These are phyloP conservation scores for Nysson spinosus DNA, from an alignment of 2,888 invertebrate species.

Conservation along the genomic window DNA sequence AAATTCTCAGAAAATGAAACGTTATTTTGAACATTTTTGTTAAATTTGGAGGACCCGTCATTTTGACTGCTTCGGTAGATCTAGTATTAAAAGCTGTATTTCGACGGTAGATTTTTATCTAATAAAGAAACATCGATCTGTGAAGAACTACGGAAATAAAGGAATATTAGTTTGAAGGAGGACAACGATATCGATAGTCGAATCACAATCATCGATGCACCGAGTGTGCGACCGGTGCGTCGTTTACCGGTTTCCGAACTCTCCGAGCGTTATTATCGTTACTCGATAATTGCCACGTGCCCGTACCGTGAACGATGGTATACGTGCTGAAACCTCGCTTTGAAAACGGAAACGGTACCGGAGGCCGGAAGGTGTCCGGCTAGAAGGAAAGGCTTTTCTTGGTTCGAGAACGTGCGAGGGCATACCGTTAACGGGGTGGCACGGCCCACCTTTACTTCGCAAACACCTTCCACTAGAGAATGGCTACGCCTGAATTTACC, in stretches of 20 bases:
- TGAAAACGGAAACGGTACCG: constrained; percentile 74
- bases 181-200: neutral
- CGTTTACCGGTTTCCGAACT: constrained; percentile 50
- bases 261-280: constrained; percentile 48
- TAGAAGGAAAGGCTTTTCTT: constrained; percentile 71
- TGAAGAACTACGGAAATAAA: too few species aligned
- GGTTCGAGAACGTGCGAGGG: neutral
- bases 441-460: constrained; percentile 28
- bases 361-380: constrained; percentile 75
- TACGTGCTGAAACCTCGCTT: constrained; percentile 64
- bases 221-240: constrained; percentile 33
- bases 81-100: too few species aligned
- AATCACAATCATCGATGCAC: constrained; percentile 42
- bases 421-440: neutral
- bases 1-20: too few species aligned
- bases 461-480: constrained; percentile 28
- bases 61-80: too few species aligned
- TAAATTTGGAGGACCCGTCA: too few species aligned
- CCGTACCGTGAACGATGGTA: constrained; percentile 46
- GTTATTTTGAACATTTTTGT: too few species aligned
- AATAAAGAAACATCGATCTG: too few species aligned
- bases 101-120: too few species aligned
- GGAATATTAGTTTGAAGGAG: too few species aligned
- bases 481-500: constrained; percentile 23
- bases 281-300: constrained; percentile 56